These are phyloP conservation scores for Periophthalmus modestus DNA, from an alignment of 2,113 vertebrate genomes.

Conservation along the genomic window DNA sequence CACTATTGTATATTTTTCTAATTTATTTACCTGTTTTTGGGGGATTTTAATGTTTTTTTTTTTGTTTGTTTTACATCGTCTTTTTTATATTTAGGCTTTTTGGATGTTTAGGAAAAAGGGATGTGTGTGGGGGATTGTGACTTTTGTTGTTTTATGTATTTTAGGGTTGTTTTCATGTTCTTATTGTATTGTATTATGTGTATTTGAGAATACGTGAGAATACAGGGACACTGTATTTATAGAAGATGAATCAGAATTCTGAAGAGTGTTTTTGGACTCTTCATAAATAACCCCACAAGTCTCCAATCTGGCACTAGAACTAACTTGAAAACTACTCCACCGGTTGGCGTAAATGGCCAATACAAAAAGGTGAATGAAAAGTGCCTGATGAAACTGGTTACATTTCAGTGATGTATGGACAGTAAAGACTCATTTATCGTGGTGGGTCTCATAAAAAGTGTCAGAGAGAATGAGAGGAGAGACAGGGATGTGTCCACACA, in stretches of 20 bases:
- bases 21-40: no score
- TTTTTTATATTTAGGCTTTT: no score
- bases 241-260: background rate
- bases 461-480: background rate
- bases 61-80: no score
- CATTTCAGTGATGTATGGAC: slow-evolving; percentile 2
- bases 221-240: background rate
- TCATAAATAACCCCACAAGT: slow-evolving; percentile 5
- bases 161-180: no score
- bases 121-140: no score
- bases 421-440: slow-evolving; percentile 15
- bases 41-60: no score
- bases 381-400: background rate
- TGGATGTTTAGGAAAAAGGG: no score
- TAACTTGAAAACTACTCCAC: background rate
- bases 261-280: background rate
- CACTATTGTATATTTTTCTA: no score
- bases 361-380: slow-evolving; percentile 5
- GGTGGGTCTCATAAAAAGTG: slow-evolving; percentile 2
- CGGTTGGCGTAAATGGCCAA: slow-evolving; percentile 3
- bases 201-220: no score
- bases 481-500: background rate
- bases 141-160: no score
- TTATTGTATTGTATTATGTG: no score
- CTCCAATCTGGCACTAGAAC: slow-evolving; percentile 4